phyloP scores from a whole-genome alignment of 2,888 invertebrate genomes.

The Blastobasis lacticolella region DNA sequence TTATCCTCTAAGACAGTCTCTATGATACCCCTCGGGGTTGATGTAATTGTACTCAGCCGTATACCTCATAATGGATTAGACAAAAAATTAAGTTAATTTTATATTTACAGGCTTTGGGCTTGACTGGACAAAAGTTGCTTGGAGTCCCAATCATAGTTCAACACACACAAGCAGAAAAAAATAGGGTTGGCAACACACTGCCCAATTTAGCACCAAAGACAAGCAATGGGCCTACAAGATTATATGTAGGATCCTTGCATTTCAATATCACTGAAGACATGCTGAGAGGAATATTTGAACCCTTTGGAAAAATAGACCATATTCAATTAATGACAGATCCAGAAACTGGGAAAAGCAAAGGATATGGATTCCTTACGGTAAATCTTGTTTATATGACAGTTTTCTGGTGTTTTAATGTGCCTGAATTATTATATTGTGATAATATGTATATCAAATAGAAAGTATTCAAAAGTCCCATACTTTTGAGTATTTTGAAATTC shows the following conservation, averaged over 20 bases:
- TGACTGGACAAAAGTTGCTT: constrained; percentile 95
- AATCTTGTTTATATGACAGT: constrained; percentile 31
- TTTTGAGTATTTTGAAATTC: no score
- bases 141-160: constrained; percentile 99
- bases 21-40: no score
- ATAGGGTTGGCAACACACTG: constrained; percentile 91
- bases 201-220: constrained; percentile 90
- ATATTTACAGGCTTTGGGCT: constrained; percentile 86
- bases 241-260: constrained; percentile 98
- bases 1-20: no score
- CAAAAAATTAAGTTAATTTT: background rate
- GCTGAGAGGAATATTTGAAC: constrained; percentile 98
- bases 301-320: constrained; percentile 96
- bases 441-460: no score
- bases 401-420: background rate
- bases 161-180: constrained; percentile 96
- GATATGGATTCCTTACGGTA: constrained; percentile 98
- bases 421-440: background rate
- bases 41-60: no score
- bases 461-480: no score
- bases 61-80: no score
- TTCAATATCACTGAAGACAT: constrained; percentile 99
- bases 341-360: constrained; percentile 95
- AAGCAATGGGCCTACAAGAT: constrained; percentile 94
- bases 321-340: constrained; percentile 97